Evolutionary conservation across 2,888 invertebrate genomes (phyloP).

Genomic region (Ennomos quercinarius): DNA sequence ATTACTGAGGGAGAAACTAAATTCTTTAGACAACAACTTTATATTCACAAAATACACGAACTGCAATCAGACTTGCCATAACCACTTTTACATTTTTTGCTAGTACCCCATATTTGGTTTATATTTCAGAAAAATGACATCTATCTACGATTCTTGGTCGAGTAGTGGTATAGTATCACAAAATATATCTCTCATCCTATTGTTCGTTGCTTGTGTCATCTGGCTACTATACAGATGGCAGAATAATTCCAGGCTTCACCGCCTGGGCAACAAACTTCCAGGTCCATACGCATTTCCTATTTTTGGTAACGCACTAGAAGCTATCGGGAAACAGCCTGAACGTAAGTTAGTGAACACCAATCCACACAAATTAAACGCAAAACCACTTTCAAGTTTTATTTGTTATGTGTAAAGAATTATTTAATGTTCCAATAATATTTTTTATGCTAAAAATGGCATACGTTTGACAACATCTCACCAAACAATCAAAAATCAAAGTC

Average conservation of each 20-base stretch:
- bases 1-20: no score
- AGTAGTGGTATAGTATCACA: conserved; percentile 37
- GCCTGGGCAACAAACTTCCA: conserved; percentile 88
- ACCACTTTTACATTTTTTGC: no score
- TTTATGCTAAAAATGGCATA: no score
- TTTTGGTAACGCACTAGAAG: conserved; percentile 89
- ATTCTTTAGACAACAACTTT: no score
- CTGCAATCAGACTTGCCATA: no score
- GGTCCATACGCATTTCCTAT: conserved; percentile 88
- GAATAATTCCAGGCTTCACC: conserved; percentile 78
- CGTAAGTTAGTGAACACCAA: conserved; percentile 70
- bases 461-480: no score
- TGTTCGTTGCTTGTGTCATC: conserved; percentile 59
- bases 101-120: neutral
- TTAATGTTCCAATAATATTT: no score
- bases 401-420: no score
- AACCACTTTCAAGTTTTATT: no score
- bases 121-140: conserved; percentile 52
- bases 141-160: conserved; percentile 37
- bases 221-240: conserved; percentile 78
- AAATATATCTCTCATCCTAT: conserved; percentile 63
- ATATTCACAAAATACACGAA: no score
- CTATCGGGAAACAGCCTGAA: conserved; percentile 86
- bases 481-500: no score
- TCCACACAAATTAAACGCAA: no score